Evolutionary conservation across 2,888 invertebrate genomes (phyloP), one percentile per base, ranked within the genome.

Genomic region (Caenorhabditis sp.): DNA sequence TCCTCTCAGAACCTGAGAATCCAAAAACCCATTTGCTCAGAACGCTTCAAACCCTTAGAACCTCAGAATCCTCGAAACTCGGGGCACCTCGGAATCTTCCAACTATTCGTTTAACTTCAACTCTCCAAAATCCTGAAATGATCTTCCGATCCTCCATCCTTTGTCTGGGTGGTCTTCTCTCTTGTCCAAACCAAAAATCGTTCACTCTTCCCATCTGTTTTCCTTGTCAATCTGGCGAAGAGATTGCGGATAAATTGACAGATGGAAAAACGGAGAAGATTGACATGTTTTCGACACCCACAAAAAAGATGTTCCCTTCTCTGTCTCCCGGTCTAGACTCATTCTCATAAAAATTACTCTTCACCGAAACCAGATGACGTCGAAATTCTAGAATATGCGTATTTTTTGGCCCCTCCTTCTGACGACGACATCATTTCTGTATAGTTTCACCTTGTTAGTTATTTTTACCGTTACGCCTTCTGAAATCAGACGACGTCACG

Each of bases 211-310:
- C 44, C 28, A 47, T 47, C 44, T 19, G 49, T 28, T 66, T 51
- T 51, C 56, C 3, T 26, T 8, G 22, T 19, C 47, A 47, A 47
- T 0, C n/a, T n/a, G 41, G 63, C 28, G 19, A 41, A 63, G 47
- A 24, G 54, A 69, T 51, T 56, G 69, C 41, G 56, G 24, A 41
- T 22, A 56, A 54, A 44, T 38, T 58, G 69, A 70, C 69, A 70
- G 56, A 54, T 68, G 68, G 38, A n/a, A 35, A 56, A 16, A 8
- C 2, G 12, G 24, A 28, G 28, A 28, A 70, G 72, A 72, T 72
- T 72, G 72, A 72, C 72, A 72, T 72, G 72, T 72, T 72, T 72
- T 72, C 41, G 51, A 51, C 66, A 66, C 66, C 35, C 58, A 28
- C 66, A 66, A 28, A n/a, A n/a, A n/a, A 51, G 19, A 64, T 26